Evolutionary conservation across 2,113 vertebrate genomes (phyloP).

Genomic region (Gavialis gangeticus): DNA sequence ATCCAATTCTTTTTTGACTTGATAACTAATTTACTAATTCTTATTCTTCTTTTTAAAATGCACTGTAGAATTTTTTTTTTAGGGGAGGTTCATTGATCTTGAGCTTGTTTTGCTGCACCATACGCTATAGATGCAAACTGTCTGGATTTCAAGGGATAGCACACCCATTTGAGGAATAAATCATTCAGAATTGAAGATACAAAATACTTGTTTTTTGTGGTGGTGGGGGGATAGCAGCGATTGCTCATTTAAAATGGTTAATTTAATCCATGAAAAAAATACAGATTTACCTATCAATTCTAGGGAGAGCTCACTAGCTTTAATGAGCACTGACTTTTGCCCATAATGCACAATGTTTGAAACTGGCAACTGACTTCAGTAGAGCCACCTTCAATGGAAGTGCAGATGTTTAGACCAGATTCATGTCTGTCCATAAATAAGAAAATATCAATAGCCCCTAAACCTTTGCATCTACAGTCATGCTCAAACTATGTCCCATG

Average conservation of each 20-base stretch:
- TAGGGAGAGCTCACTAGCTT: neutral
- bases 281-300: neutral
- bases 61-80: neutral
- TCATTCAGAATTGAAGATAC: neutral
- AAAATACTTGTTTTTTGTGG: neutral
- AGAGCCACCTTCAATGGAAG: neutral
- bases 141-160: neutral
- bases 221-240: neutral
- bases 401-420: neutral
- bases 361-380: neutral
- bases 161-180: neutral
- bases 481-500: too few relatives aligned
- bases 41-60: too few relatives aligned
- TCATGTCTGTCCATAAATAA: neutral
- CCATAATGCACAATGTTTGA: rapidly evolving
- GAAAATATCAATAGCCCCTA: neutral
- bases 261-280: neutral
- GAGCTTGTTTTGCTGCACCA: neutral
- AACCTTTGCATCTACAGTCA: neutral
- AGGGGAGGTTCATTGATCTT: neutral
- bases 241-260: neutral
- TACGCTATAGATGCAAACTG: neutral
- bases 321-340: neutral
- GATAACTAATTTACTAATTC: neutral
- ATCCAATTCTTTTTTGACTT: neutral